These are phyloP conservation scores for Diplodus puntazzo DNA, from an alignment of 2,797 vertebrate genomes.

Conservation along the genomic window DNA sequence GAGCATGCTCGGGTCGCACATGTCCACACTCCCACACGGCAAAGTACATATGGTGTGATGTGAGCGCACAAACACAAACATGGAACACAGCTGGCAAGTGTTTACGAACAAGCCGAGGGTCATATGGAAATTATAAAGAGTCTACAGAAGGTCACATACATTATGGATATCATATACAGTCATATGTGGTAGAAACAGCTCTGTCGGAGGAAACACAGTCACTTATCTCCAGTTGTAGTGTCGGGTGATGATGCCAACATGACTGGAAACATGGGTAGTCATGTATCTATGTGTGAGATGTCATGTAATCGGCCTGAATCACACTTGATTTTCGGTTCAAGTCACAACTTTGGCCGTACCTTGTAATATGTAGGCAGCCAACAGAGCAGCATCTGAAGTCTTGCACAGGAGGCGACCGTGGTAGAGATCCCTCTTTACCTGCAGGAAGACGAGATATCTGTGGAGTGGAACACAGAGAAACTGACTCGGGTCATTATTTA, in stretches of 20 bases:
- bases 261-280: background rate
- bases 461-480: slow-evolving; percentile 64
- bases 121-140: slow-evolving; percentile 6
- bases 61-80: background rate
- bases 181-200: background rate
- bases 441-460: slow-evolving; percentile 98
- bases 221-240: background rate
- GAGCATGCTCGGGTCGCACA: background rate
- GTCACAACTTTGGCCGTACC: slow-evolving; percentile 79
- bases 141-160: background rate
- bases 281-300: no score
- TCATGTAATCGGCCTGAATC: no score
- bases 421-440: slow-evolving; percentile 99
- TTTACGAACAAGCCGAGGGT: slow-evolving; percentile 3
- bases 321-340: background rate
- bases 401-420: slow-evolving; percentile 97
- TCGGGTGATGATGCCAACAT: background rate
- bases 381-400: slow-evolving; percentile 94
- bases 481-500: slow-evolving; percentile 48
- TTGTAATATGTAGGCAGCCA: slow-evolving; percentile 98
- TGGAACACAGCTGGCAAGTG: background rate
- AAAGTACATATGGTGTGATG: background rate
- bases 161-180: background rate
- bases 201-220: background rate
- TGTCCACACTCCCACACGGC: slow-evolving; percentile 11